Evolutionary conservation across 2,888 invertebrate genomes (phyloP), one percentile per base, ranked within the genome.

Genomic region (Herminia tarsipennalis): DNA sequence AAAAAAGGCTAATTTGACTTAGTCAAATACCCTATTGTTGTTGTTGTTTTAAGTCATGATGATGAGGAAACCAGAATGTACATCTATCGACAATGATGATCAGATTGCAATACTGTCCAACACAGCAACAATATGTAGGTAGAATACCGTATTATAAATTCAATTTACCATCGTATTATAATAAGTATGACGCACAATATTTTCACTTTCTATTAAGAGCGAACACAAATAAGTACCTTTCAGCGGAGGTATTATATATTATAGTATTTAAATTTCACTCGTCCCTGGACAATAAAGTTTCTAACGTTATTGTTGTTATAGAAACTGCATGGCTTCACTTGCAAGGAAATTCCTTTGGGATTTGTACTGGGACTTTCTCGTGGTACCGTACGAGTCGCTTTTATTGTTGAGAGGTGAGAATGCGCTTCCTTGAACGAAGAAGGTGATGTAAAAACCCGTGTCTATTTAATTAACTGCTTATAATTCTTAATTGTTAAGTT

Each of bases 191-290:
- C 37, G 48, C 28, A 28, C 4, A 32, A 40, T 13, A 35, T 53
- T 50, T 61, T 62, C 66, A 62, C 62, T 66, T 62, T 62, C 61
- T 35, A 30, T 60, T 48, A 39, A 35, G 44, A 43, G 44, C 47
- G 39, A 36, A 13, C 37, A 41, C 14, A 47, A 55, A 56, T 66
- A 38, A 46, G 49, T 57, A 24, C 49, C 42, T 56, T 56, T 50
- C 44, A 39, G 56, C 38, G 55, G 47, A 65, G 56, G 45, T 60
- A 55, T 49, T 49, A 37, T 33, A 40, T 49, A 56, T 50, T 58
- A 46, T 42, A 41, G 39, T 63, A 55, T 63, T 59, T 55, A 63
- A 63, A 59, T 63, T 58, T 63, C 64, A 63, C 63, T 41, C 34
- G 64, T 59, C 50, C 35, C 48, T 17, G 48, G 55, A 63, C 59